phyloP scores from a whole-genome alignment of 2,113 vertebrate species.

The Cepphus grylle region DNA sequence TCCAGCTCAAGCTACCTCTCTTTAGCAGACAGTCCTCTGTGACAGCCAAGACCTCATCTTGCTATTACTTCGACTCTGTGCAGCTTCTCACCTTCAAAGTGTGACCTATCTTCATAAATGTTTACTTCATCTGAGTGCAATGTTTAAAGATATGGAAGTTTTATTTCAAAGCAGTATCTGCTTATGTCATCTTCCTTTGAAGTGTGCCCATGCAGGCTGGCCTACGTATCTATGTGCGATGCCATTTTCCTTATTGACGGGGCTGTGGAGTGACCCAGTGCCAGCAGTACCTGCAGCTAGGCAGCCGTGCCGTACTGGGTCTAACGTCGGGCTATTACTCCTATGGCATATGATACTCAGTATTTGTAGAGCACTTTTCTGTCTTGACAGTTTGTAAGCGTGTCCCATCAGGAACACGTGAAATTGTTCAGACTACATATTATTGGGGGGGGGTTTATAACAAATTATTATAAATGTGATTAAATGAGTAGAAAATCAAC shows the following conservation, averaged over 20 bases:
- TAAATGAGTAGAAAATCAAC: background rate
- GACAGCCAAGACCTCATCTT: background rate
- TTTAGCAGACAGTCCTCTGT: background rate
- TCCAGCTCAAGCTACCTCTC: background rate
- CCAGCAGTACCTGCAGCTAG: background rate
- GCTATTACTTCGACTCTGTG: background rate
- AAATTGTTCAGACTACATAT: background rate
- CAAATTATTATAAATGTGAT: background rate
- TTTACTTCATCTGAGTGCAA: background rate
- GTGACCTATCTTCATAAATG: background rate
- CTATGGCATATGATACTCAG: background rate
- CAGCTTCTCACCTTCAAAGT: background rate
- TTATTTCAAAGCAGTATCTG: background rate
- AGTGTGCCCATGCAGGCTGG: background rate
- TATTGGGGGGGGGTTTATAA: rapidly evolving
- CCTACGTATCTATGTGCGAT: background rate
- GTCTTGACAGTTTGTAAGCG: background rate
- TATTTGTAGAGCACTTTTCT: background rate
- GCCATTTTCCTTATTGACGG: background rate
- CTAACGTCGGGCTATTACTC: background rate
- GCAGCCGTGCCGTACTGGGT: background rate
- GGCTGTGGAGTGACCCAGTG: background rate
- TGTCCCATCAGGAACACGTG: background rate
- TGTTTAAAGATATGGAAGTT: background rate
- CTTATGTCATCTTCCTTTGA: background rate